Percentiles rank a stretch among this genome's conserved stretches.
These are phyloP conservation scores for Lindbergichthys nudifrons DNA, from an alignment of 2,797 vertebrate species.

Conservation along the genomic window DNA sequence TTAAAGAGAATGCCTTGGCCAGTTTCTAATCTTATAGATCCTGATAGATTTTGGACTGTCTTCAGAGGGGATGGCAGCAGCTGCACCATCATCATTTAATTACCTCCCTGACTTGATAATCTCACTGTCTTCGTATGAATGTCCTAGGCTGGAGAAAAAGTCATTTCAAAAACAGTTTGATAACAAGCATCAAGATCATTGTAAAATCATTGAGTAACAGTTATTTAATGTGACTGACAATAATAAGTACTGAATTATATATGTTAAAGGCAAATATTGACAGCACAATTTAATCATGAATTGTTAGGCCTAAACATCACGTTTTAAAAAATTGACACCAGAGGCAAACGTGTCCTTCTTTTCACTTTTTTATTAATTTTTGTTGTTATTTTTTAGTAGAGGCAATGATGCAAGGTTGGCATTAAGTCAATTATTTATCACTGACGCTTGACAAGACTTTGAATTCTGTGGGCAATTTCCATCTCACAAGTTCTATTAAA, in stretches of 20 bases:
- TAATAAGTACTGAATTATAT: neutral
- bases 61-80: conserved; percentile 24
- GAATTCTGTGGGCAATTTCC: conserved; percentile 9
- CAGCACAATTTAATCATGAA: neutral
- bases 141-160: conserved; percentile 3
- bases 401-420: neutral
- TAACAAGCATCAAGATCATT: neutral
- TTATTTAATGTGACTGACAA: no score
- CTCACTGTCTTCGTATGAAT: conserved; percentile 22
- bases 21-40: conserved; percentile 15
- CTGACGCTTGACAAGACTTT: neutral
- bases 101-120: conserved; percentile 29
- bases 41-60: neutral
- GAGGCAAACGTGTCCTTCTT: neutral
- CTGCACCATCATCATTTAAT: conserved; percentile 15
- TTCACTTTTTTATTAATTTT: neutral
- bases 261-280: neutral
- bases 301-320: neutral
- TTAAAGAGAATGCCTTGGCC: conserved; percentile 4
- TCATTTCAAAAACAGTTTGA: conserved; percentile 7
- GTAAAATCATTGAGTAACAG: no score
- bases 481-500: neutral
- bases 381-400: conserved; percentile 9
- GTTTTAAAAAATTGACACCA: neutral
- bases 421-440: conserved; percentile 10